Evolutionary conservation across 2,888 invertebrate genomes (phyloP), one percentile per base, ranked within the genome.

Genomic region (Eumerus sabulonum): DNA sequence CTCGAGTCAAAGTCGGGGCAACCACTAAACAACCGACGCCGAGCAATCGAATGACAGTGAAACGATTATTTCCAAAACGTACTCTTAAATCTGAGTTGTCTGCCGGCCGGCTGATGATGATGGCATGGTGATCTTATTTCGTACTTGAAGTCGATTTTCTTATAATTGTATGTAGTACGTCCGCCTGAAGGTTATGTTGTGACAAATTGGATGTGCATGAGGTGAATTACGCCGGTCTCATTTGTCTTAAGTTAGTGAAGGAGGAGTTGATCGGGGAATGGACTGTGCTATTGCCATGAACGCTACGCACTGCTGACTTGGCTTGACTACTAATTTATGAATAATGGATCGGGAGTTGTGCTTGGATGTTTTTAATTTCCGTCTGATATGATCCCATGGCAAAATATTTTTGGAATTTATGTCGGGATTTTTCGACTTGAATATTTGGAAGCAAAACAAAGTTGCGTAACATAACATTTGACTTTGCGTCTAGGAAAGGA

Each of bases 171-270:
- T 50, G 63, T 50, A 14, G 18, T 51, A 51, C 50, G 35, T 42
- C 54, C 51, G 45, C 71, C 47, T 63, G 62, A 57, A 57, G 72
- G 56, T 51, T 72, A 45, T 66, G 18, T 56, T 66, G 48, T 35
- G 71, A 63, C 57, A 72, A 76, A 64, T 64, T 50, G 48, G 13
- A 18, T n/a, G 13, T 18, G 18, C 47, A 66, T 54, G 73, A 73
- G 56, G 9, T 17, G 59, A 73, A 64, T 51, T 50, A 38, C 59
- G 9, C 67, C 62, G 62, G 44, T 67, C 27, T 72, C 50, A 51
- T 54, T 63, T 70, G 76, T 54, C 54, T 35, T 16, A 53, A 27
- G 27, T 2, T 27, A 7, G 3, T 7, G 27, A 27, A 7, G 27
- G 27, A 27, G 27, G 27, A 2, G 27, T 2, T 4, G 27, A 27